Base-by-base conservation (phyloP, 2,797 vertebrate genomes). In the Chloroceryle amazona region DNA sequence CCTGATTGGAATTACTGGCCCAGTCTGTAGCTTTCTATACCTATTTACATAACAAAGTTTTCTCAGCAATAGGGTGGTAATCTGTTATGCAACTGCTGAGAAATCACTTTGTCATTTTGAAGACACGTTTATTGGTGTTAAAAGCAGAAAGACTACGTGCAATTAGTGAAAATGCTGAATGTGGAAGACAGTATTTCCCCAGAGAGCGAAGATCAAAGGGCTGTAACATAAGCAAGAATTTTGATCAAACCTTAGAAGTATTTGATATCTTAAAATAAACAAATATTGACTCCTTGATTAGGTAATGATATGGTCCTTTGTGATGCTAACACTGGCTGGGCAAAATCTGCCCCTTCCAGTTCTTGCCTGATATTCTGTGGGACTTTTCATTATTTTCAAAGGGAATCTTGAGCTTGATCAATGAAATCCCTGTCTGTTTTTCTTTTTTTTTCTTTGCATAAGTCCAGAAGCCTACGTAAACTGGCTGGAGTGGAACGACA, bases 401-500 rank as follows among this genome's bases (percentile, higher is more conserved):
- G 26, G 58, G 28, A 65, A 85, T 42, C 52, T 51, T 51, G 35
- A 87, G 75, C 79, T 12, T 63, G 66, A 79, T 22, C 80, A 66
- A 81, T 47, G 23, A 70, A 85, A 65, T 70, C 90, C 19, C 73
- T 95, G 55, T 52, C 35, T 73, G 31, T 51, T 96, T 82, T 83
- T 80, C 57, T 72, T 31, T 76, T 46, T 54, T n/a, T 93, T 84
- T 67, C 22, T 95, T 70, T 73, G 96, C 72, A 92, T 80, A 96
- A 96, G 96, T 86, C 42, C 81, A 93, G 91, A 95, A 91, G 33
- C 28, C 91, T 87, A 31, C 22, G 58, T 52, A 94, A 96, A 93
- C 31, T 35, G 81, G 58, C 54, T 83, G 75, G 80, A 87, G 35
- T 95, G 71, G 73, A 96, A 92, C 68, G 60, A 41, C 49, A 96